Base-by-base conservation (phyloP, 2,888 invertebrate species). In the Pterostichus niger region DNA sequence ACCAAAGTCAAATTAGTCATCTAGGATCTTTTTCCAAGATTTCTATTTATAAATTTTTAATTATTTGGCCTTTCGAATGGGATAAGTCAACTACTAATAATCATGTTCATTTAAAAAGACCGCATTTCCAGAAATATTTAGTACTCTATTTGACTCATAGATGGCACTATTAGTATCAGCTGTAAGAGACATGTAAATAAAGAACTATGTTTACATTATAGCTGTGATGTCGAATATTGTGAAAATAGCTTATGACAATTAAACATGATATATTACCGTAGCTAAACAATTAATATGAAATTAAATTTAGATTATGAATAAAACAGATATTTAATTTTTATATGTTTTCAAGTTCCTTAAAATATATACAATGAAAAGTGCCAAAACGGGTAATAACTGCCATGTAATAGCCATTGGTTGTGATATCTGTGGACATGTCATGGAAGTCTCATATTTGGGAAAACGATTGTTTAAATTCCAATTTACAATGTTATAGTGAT, bases 381-480 rank as follows among this genome's bases (percentile, higher is more conserved):
- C 24, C n/a, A 52, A 75, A n/a, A 31, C 13, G 24, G 3, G 10
- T 33, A 31, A 31, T 10, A 15, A n/a, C 33, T 61, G n/a, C 13
- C 31, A 77, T 77, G 76, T 77, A 77, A 33, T 33, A 13, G 33
- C 10, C 54, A 56, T 77, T 35, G 44, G 40, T 71, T 44, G 68
- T 44, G 44, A 56, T 35, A 77, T 71, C 49, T 44, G 80, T 80
- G 71, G 80, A 80, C 80, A 80, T 80, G 80, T 54, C 80, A 80
- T 80, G 80, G 68, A 68, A 52, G 71, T 80, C 71, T 68, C 59
- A 68, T 68, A 68, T 80, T 80, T 80, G 68, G 80, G 40, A 68
- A 80, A 54, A 80, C 52, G 49, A 31, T 68, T 71, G 54, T 77
- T 54, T 71, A 80, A 52, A 64, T 80, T 9, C 13, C 31, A 68